phyloP scores from a whole-genome alignment of 1,140 invertebrate genomes.

The Caenorhabditis latens region DNA sequence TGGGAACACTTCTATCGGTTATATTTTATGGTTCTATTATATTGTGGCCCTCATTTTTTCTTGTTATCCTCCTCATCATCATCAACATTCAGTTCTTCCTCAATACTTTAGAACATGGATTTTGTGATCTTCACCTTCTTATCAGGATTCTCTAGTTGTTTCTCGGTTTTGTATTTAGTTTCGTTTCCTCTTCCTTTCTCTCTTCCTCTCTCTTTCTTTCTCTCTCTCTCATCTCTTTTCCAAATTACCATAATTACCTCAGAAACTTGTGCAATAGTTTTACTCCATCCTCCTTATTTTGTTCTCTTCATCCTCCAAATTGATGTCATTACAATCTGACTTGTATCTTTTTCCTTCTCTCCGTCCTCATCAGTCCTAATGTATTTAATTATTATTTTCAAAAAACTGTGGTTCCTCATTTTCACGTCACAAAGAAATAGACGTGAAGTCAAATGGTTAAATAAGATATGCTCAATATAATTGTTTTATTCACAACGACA shows the following conservation, averaged over 20 bases:
- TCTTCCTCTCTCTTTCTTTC: not conserved
- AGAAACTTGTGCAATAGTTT: conserved; percentile 49
- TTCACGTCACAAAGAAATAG: too few species aligned
- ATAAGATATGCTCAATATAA: too few species aligned
- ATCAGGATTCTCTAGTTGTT: conserved; percentile 1
- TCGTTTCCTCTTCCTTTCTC: not conserved
- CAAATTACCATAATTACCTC: conserved; percentile 50
- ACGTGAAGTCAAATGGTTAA: too few species aligned
- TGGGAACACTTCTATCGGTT: not conserved
- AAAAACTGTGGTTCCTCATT: too few species aligned
- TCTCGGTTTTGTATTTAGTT: not conserved
- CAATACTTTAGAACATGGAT: not conserved
- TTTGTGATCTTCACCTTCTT: conserved; percentile 16
- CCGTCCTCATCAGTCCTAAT: not conserved
- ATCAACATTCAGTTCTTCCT: conserved; percentile 36
- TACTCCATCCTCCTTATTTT: conserved; percentile 30
- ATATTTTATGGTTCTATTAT: not conserved
- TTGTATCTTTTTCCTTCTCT: not conserved
- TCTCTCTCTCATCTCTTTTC: not conserved
- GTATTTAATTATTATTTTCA: too few species aligned
- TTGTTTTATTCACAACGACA: too few species aligned
- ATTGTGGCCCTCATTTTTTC: not conserved
- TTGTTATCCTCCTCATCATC: not conserved
- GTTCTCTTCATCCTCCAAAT: not conserved
- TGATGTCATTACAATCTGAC: not conserved